A percentile compares a stretch with the other conserved stretches of the same genome.
These are phyloP conservation scores for Ruditapes philippinarum DNA, from an alignment of 1,140 invertebrate genomes.

Conservation along the genomic window DNA sequence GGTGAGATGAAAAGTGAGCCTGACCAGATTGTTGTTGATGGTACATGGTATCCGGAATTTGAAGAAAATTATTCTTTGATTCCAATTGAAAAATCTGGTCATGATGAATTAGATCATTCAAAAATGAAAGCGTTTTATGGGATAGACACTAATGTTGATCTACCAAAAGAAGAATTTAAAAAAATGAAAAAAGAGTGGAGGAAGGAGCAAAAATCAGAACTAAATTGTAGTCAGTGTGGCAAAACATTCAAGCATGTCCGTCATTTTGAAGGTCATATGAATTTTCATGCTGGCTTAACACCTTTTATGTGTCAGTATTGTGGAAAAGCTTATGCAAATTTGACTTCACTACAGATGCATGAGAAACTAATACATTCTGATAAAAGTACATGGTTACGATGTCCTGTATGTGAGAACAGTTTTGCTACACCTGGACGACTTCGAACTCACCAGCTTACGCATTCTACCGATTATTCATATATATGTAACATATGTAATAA, in stretches of 20 bases:
- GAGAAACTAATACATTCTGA: background rate
- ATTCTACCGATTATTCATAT: background rate
- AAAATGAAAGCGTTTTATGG: background rate
- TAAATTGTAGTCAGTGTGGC: conserved; percentile 19
- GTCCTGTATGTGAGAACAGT: background rate
- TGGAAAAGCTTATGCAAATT: conserved; percentile 7
- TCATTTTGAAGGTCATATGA: conserved; percentile 31
- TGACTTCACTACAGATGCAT: background rate
- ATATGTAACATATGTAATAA: conserved; percentile 24
- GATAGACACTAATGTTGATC: background rate
- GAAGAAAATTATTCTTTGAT: too few species aligned
- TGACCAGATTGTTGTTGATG: background rate
- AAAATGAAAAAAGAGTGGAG: background rate
- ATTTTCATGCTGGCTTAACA: background rate
- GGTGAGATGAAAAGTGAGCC: conserved; percentile 11
- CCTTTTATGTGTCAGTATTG: conserved; percentile 49
- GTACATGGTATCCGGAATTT: background rate
- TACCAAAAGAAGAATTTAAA: background rate
- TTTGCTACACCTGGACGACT: conserved; percentile 11
- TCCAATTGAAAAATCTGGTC: background rate
- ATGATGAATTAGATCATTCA: background rate
- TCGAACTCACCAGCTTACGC: background rate
- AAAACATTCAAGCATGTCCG: background rate
- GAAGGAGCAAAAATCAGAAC: background rate
- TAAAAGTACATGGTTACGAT: background rate